These are phyloP conservation scores for Chaetorhynchus papuensis DNA, from an alignment of 2,113 vertebrate genomes.

Conservation along the genomic window DNA sequence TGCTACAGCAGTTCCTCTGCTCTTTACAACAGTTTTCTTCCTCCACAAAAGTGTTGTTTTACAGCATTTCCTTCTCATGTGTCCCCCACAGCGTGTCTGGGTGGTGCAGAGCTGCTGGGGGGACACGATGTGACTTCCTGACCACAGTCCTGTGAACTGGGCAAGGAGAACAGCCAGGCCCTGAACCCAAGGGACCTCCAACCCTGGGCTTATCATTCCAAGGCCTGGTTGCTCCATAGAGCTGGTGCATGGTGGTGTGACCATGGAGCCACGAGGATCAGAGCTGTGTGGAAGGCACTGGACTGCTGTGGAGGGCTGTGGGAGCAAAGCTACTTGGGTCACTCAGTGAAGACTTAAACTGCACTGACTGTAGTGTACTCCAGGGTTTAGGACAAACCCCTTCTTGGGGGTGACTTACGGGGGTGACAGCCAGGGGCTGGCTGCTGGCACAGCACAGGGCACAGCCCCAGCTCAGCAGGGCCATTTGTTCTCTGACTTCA, in stretches of 20 bases:
- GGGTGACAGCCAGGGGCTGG: background rate
- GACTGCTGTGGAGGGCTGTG: background rate
- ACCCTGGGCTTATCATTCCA: background rate
- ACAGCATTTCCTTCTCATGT: background rate
- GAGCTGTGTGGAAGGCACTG: background rate
- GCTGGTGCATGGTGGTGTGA: background rate
- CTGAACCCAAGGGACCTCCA: background rate
- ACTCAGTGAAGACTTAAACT: background rate
- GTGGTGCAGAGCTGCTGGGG: background rate
- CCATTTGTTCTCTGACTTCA: background rate
- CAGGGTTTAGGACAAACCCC: background rate
- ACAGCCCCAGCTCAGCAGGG: background rate
- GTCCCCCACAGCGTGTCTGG: accelerated
- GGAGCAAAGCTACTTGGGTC: background rate
- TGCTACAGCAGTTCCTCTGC: background rate
- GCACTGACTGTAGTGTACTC: background rate
- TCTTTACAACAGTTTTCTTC: background rate
- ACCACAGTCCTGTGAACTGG: background rate
- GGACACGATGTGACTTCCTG: background rate
- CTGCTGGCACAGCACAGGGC: background rate
- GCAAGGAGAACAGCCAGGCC: background rate
- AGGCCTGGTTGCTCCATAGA: background rate
- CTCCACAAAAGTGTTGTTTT: background rate
- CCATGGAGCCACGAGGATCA: background rate
- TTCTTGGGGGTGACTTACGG: background rate